Conservation (phyloP, 2,888 invertebrate species). For the Pseudolycoriella hygida region DNA sequence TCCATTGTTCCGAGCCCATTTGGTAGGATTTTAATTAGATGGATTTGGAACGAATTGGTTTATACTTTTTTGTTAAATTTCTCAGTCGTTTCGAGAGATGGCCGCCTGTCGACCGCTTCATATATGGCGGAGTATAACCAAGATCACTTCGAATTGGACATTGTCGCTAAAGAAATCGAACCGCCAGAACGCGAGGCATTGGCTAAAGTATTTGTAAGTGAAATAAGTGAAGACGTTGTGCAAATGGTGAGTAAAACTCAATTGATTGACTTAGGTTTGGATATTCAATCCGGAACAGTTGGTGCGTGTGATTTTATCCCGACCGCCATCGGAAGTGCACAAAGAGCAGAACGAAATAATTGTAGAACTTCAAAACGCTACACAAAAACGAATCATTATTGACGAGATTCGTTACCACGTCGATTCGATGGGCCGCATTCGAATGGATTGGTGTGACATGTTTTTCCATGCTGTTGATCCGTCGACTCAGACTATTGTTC, state of each 20-base stretch:
- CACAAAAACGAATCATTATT: slow-evolving; percentile 58
- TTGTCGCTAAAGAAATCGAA: slow-evolving; percentile 66
- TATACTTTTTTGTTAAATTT: not conserved
- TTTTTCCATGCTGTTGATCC: slow-evolving; percentile 69
- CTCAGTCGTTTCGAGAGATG: slow-evolving; percentile 25
- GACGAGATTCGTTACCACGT: slow-evolving; percentile 61
- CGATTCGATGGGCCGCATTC: slow-evolving; percentile 33
- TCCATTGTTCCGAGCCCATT: slow-evolving; percentile 82
- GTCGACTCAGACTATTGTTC: slow-evolving; percentile 50
- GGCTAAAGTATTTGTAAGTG: slow-evolving; percentile 59
- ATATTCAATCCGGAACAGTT: slow-evolving; percentile 71
- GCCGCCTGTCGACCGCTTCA: slow-evolving; percentile 42
- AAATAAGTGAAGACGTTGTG: not conserved
- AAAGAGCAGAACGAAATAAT: slow-evolving; percentile 53
- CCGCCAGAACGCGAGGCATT: slow-evolving; percentile 60
- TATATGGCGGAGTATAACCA: slow-evolving; percentile 81
- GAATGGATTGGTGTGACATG: slow-evolving; percentile 59
- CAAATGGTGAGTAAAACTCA: too few relatives aligned
- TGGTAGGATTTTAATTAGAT: slow-evolving; percentile 14
- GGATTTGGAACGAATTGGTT: too few relatives aligned
- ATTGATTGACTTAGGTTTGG: slow-evolving; percentile 48
- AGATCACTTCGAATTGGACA: slow-evolving; percentile 67
- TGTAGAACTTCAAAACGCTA: slow-evolving; percentile 54
- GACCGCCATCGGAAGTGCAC: slow-evolving; percentile 59
- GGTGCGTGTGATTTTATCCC: slow-evolving; percentile 67